Evolutionary conservation across 1,140 invertebrate genomes (phyloP), one percentile per base, ranked within the genome.

Genomic region (Sitodiplosis mosellana): DNA sequence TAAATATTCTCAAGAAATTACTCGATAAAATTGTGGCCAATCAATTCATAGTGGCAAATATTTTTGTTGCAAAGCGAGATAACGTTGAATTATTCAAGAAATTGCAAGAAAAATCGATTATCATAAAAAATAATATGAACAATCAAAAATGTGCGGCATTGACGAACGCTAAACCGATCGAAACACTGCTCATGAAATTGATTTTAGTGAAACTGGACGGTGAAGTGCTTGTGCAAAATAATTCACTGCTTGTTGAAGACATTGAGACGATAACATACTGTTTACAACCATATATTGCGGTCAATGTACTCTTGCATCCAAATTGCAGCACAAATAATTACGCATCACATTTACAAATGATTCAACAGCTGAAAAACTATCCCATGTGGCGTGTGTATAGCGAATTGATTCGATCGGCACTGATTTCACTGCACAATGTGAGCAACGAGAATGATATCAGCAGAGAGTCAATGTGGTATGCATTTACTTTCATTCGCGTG

Each of bases 401-500:
- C 63, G 90, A 95, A 72, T 72, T 94, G 12, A 82, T 94, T 46
- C 71, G 88, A 53, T 83, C 87, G 0, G 87, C 85, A 61, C 77
- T 93, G 37, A 79, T 94, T 52, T 87, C 84, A n/a, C 64, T 95
- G 1, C 78, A 86, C 55, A 81, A 88, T 63, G 78, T 78, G 1
- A 78, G 80, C 45, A 80, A 80, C 52, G 75, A 73, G 4, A 68
- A 73, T 14, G 80, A 87, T 57, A 66, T 69, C 1, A 69, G 68
- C 33, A 71, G 74, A 47, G 87, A 91, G 55, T 78, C 88, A 2
- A 79, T 90, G 56, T 95, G 90, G 87, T 85, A 85, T 18, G 87
- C 88, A 17, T 93, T 94, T 59, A 87, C 83, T 11, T 93, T 93
- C 62, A 69, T 95, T 0, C 93, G 93, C 70, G 73, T 94, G 47